Conservation (phyloP, 2,113 vertebrate genomes). For the Erinaceus europaeus region DNA sequence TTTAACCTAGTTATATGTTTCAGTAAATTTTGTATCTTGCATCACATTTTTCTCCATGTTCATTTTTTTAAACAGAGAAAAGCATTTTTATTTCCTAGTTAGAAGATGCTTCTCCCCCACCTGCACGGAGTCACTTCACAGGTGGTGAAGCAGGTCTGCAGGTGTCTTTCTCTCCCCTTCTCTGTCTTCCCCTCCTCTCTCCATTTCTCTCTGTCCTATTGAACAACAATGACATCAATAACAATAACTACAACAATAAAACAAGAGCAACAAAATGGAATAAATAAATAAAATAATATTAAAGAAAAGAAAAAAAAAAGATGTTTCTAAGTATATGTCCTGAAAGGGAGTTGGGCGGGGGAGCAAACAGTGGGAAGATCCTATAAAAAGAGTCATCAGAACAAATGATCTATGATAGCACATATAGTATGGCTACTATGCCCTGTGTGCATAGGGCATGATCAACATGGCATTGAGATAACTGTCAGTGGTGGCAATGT, state of each 20-base stretch:
- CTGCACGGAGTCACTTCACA: no score
- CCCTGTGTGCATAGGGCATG: background rate
- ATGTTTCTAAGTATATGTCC: background rate
- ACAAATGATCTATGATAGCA: background rate
- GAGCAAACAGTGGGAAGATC: background rate
- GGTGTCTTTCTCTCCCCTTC: no score
- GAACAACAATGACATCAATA: no score
- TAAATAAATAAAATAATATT: no score
- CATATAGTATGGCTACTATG: background rate
- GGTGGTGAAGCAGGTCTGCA: no score
- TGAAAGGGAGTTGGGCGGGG: background rate
- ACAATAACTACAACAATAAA: no score
- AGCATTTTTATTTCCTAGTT: conserved; percentile 1
- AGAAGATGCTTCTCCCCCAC: background rate
- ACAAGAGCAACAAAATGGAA: no score
- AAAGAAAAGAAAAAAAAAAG: background rate
- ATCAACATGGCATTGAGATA: background rate
- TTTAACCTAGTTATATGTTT: background rate
- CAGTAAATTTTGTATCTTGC: background rate
- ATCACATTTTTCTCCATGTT: background rate
- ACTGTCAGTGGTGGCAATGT: conserved; percentile 32
- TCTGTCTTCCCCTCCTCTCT: no score
- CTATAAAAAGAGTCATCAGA: background rate
- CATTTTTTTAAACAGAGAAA: conserved; percentile 14
- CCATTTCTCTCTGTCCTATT: no score